These are phyloP conservation scores for Ptilonorhynchus violaceus DNA, from an alignment of 2,113 vertebrate species.

Conservation along the genomic window DNA sequence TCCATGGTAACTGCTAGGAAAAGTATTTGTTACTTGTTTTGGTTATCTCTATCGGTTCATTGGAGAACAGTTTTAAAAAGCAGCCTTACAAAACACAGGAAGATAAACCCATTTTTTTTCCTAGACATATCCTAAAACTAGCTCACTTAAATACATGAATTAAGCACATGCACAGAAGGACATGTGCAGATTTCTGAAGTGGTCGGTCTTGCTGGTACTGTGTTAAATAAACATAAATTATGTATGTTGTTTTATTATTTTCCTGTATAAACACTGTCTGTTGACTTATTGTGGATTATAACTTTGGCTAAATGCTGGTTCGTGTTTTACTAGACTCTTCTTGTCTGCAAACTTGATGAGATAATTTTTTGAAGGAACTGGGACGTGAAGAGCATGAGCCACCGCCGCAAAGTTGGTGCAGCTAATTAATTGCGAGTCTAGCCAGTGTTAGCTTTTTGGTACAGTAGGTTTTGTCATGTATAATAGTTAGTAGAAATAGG, in stretches of 20 bases:
- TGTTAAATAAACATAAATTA: no score
- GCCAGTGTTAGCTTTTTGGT: slow-evolving; percentile 61
- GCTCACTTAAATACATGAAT: background rate
- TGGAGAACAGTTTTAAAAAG: background rate
- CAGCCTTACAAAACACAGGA: background rate
- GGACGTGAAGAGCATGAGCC: slow-evolving; percentile 48
- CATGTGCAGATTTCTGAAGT: background rate
- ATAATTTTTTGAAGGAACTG: slow-evolving; percentile 19
- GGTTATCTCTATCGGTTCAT: background rate
- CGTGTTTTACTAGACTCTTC: background rate
- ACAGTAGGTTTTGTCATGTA: slow-evolving; percentile 54
- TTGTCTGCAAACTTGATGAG: background rate
- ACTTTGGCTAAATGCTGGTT: background rate
- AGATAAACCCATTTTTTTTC: background rate
- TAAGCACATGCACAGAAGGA: background rate
- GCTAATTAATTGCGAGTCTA: slow-evolving; percentile 71
- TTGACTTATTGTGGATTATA: background rate
- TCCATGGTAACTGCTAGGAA: background rate
- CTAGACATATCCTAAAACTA: background rate
- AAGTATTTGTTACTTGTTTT: background rate
- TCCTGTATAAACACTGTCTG: background rate
- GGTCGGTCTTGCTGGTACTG: background rate
- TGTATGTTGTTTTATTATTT: background rate
- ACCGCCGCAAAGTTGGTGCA: slow-evolving; percentile 60
- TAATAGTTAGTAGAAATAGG: slow-evolving; percentile 49